Evolutionary conservation across 2,888 invertebrate genomes (phyloP), one percentile per base, ranked within the genome.

Genomic region (Pteria penguin): DNA sequence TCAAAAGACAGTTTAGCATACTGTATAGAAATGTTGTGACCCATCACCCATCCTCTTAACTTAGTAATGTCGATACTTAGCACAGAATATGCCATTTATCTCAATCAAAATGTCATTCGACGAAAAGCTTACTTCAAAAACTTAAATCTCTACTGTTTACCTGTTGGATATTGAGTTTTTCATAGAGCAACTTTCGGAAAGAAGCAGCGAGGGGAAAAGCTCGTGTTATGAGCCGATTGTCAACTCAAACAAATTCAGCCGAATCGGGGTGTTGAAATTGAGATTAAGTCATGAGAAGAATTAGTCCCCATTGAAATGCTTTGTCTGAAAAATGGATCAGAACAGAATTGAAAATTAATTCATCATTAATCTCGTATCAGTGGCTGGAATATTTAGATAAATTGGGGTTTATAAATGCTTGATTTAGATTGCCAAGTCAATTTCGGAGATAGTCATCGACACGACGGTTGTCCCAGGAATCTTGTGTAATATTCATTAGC

Each of bases 21-120:
- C 58, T 71, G 61, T 71, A 71, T 71, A 61, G 32, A 22, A 22
- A 8, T 18, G 31, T 22, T 68, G 32, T 58, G 58, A 62, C 52
- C 29, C 3, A n/a, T 36, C 61, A 29, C 52, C 71, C 71, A 70
- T 71, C 71, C 71, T 27, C 32, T 61, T 71, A 71, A 71, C 71
- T 71, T 71, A 54, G 71, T 71, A 61, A 71, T 71, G 52, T 61
- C 62, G 29, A 61, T 24, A 54, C 31, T 32, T 52, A 61, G 62
- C 26, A 8, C 27, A 45, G 52, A 71, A n/a, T 71, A 71, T 71
- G 71, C 75, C 80, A 79, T 83, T 80, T 79, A 81, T 83, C 83
- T 80, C 73, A 58, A 83, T 81, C 81, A 83, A 77, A 66, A 66
- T 79, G 79, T 79, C 80, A 76, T 78, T 66, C 71, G 32, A 62